Percentiles rank a stretch among this genome's conserved stretches.
phyloP scores from a whole-genome alignment of 2,113 vertebrate genomes.

The Mesitornis unicolor region DNA sequence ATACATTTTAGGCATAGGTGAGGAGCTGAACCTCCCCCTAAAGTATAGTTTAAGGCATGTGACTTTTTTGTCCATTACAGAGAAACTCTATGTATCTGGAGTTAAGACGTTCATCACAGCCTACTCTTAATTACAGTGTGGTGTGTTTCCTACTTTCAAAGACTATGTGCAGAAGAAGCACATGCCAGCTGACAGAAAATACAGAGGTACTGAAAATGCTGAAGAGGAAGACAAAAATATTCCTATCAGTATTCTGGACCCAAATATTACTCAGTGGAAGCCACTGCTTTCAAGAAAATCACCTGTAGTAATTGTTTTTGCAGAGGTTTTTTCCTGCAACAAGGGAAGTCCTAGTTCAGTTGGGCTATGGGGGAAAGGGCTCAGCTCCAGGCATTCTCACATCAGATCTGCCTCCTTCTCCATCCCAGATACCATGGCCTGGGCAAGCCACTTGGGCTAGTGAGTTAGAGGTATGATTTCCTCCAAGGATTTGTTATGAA shows the following conservation, averaged over 20 bases:
- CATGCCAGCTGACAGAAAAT: background rate
- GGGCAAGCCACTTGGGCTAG: background rate
- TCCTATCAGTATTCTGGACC: background rate
- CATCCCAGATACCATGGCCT: background rate
- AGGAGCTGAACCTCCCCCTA: background rate
- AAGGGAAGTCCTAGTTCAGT: background rate
- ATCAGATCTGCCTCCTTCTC: background rate
- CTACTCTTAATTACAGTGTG: background rate
- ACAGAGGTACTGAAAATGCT: background rate
- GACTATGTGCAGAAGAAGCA: background rate
- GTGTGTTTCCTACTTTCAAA: background rate
- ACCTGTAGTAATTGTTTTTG: background rate
- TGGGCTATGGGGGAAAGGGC: background rate
- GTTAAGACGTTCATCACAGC: background rate
- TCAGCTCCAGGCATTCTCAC: background rate
- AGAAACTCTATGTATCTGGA: background rate
- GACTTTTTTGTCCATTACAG: background rate
- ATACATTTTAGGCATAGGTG: background rate
- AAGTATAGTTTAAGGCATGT: background rate
- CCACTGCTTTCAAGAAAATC: background rate
- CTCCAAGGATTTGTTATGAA: background rate
- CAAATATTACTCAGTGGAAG: background rate
- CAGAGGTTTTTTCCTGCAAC: background rate
- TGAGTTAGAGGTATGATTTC: background rate
- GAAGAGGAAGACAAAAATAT: background rate